A percentile compares a stretch with the other conserved stretches of the same genome.
phyloP scores from a whole-genome alignment of 2,113 vertebrate species.

The Lagopus leucura region DNA sequence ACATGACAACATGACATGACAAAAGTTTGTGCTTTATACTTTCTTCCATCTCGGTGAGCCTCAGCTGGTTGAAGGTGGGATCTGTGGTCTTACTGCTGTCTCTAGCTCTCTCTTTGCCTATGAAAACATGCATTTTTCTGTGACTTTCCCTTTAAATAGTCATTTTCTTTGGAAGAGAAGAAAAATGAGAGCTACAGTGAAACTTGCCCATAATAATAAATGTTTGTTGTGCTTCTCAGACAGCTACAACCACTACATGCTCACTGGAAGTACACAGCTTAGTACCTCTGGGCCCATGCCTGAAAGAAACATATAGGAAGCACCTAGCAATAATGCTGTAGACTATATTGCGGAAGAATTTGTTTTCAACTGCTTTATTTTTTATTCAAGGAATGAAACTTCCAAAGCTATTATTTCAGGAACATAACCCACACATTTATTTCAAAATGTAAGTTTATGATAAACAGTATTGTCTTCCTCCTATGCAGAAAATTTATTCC shows the following conservation, averaged over 20 bases:
- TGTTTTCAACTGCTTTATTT: background rate
- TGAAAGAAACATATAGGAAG: background rate
- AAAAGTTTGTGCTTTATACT: background rate
- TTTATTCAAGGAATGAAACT: background rate
- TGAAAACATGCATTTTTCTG: fast-evolving
- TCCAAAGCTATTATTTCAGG: background rate
- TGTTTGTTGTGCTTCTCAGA: background rate
- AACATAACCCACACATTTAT: background rate
- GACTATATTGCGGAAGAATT: background rate
- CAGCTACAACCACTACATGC: background rate
- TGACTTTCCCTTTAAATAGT: background rate
- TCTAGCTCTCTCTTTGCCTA: background rate
- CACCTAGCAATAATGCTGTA: background rate
- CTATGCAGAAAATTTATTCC: background rate
- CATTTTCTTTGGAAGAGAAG: background rate
- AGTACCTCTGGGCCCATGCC: background rate
- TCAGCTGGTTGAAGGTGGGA: background rate
- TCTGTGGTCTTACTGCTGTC: background rate
- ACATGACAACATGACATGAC: fast-evolving
- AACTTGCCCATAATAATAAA: background rate
- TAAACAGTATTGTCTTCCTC: background rate
- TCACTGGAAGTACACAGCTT: background rate
- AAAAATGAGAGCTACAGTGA: background rate
- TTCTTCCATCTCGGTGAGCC: background rate
- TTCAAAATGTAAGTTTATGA: background rate